Evolutionary conservation across 2,888 invertebrate species (phyloP).

Genomic region (Syrista parreyssii): DNA sequence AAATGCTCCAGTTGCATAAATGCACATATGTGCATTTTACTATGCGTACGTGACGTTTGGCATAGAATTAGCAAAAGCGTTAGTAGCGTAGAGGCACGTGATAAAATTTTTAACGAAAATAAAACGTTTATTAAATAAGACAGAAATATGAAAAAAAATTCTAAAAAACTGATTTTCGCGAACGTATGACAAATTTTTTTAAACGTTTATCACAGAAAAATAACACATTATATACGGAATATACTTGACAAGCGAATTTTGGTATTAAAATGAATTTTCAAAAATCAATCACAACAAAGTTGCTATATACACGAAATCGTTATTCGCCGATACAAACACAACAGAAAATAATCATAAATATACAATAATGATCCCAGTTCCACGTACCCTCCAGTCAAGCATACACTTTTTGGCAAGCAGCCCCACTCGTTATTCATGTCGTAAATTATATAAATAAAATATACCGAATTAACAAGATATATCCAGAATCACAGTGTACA

Average conservation of each 20-base stretch:
- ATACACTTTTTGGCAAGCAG: neutral
- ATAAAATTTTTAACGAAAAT: neutral
- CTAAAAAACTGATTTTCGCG: too few species aligned
- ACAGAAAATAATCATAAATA: neutral
- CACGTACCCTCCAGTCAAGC: neutral
- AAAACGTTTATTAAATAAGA: too few species aligned
- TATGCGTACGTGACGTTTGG: neutral
- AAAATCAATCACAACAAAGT: neutral
- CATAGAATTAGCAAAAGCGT: neutral
- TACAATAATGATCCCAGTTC: neutral
- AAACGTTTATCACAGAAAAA: too few species aligned
- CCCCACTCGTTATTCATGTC: neutral
- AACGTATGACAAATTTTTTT: too few species aligned
- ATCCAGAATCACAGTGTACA: neutral
- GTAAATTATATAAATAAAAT: neutral
- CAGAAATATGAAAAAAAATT: too few species aligned
- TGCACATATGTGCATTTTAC: constrained; percentile 17
- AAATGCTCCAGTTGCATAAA: constrained; percentile 21
- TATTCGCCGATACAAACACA: neutral
- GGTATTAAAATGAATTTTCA: neutral
- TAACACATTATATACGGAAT: too few species aligned
- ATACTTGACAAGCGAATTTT: neutral
- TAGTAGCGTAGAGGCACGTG: neutral
- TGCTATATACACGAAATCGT: neutral
- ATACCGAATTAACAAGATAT: neutral